Conservation (phyloP, 2,113 vertebrate species). For the Tinamus guttatus region DNA sequence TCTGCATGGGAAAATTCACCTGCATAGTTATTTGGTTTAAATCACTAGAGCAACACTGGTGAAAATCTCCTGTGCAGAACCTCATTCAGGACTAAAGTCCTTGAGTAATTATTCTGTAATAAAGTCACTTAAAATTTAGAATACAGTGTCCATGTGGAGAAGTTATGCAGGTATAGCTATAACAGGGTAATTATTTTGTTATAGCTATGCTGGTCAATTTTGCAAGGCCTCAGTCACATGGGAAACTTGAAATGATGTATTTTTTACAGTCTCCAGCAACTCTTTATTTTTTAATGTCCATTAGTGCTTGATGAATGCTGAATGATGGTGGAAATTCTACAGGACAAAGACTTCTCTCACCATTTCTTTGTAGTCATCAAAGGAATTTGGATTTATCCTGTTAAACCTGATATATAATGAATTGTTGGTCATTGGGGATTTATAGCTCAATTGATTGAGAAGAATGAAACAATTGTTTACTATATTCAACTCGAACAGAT, state of each 20-base stretch:
- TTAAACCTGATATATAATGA: constrained; percentile 27
- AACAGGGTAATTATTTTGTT: constrained; percentile 68
- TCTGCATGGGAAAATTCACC: constrained; percentile 27
- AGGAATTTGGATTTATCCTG: constrained; percentile 44
- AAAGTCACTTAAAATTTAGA: constrained; percentile 68
- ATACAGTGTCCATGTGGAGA: constrained; percentile 47
- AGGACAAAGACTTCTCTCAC: constrained; percentile 1
- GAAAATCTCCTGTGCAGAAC: constrained; percentile 38
- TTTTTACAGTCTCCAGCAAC: constrained; percentile 47
- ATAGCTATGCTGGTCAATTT: constrained; percentile 58
- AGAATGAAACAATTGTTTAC: not conserved
- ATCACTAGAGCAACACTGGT: constrained; percentile 4
- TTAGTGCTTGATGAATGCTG: constrained; percentile 50
- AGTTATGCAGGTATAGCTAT: constrained; percentile 51
- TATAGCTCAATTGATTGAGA: constrained; percentile 7
- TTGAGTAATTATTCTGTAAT: constrained; percentile 68
- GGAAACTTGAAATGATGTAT: constrained; percentile 50
- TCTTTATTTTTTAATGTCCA: constrained; percentile 63
- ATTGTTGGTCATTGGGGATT: not conserved
- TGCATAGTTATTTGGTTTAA: constrained; percentile 48
- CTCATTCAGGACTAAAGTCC: constrained; percentile 31
- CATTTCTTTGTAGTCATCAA: not conserved
- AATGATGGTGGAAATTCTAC: constrained; percentile 40
- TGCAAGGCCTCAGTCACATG: constrained; percentile 26
- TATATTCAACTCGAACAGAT: not conserved